These are phyloP conservation scores for Chrysemys picta DNA, from an alignment of 2,113 vertebrate genomes.

Conservation along the genomic window DNA sequence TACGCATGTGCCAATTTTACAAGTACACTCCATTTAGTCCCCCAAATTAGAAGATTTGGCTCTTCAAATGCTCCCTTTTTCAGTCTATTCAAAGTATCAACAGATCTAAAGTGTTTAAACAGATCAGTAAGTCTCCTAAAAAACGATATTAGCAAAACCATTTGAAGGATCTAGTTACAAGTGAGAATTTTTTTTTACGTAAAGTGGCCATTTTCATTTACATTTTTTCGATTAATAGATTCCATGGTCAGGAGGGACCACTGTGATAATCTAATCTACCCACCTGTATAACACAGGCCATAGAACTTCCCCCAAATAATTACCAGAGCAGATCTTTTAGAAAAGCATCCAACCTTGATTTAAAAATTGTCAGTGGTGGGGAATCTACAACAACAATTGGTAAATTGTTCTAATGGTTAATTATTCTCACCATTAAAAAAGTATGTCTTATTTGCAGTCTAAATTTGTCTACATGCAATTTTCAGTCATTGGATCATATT, in stretches of 20 bases:
- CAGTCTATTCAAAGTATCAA: background rate
- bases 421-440: background rate
- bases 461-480: background rate
- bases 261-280: background rate
- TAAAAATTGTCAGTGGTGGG: background rate
- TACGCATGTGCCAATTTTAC: background rate
- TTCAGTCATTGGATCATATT: background rate
- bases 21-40: background rate
- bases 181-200: background rate
- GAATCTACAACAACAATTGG: background rate
- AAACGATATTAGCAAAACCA: background rate
- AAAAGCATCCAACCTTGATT: background rate
- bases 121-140: background rate
- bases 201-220: background rate
- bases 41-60: background rate
- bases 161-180: background rate
- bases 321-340: background rate
- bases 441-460: background rate
- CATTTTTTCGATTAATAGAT: background rate
- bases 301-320: background rate
- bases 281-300: background rate
- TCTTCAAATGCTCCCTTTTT: background rate
- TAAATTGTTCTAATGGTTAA: background rate
- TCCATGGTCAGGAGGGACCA: background rate
- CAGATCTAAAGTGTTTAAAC: background rate